phyloP scores from a whole-genome alignment of 2,113 vertebrate genomes.

The Mastomys natalensis region DNA sequence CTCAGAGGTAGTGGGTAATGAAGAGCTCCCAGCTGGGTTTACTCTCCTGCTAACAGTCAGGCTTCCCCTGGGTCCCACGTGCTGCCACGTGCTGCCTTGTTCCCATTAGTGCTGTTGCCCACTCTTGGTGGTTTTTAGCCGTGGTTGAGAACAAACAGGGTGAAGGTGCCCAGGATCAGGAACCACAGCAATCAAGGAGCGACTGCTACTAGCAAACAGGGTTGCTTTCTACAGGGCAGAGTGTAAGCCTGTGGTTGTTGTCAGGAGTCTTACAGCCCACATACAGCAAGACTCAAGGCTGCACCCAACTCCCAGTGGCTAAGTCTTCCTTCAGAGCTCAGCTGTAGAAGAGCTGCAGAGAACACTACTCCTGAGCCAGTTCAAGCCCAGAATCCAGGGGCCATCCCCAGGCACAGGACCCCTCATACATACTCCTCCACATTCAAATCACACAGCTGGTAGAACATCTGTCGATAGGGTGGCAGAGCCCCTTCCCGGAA shows the following conservation, averaged over 20 bases:
- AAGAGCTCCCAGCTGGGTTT: not conserved
- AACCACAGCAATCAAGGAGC: rapidly evolving
- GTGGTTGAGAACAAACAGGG: not conserved
- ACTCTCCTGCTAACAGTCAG: not conserved
- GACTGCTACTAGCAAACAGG: not conserved
- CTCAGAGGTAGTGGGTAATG: not conserved
- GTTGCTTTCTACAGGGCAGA: not conserved
- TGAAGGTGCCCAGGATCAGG: not conserved
- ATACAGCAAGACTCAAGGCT: not conserved
- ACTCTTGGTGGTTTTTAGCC: not conserved
- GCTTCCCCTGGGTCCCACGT: not conserved
- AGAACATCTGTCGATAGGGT: slow-evolving; percentile 99
- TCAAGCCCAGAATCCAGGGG: rapidly evolving
- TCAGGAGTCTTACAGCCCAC: rapidly evolving
- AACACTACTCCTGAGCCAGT: no score
- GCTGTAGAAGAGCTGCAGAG: not conserved
- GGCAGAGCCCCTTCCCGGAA: slow-evolving; percentile 95
- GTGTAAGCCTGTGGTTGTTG: not conserved
- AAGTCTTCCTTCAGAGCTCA: rapidly evolving
- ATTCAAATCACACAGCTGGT: slow-evolving; percentile 97
- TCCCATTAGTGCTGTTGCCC: not conserved
- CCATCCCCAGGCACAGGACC: not conserved
- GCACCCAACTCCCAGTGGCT: not conserved
- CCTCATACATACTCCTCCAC: slow-evolving; percentile 90
- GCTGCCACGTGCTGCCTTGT: not conserved